phyloP scores from a whole-genome alignment of 2,888 invertebrate species.

The Caenorhabditis angaria region DNA sequence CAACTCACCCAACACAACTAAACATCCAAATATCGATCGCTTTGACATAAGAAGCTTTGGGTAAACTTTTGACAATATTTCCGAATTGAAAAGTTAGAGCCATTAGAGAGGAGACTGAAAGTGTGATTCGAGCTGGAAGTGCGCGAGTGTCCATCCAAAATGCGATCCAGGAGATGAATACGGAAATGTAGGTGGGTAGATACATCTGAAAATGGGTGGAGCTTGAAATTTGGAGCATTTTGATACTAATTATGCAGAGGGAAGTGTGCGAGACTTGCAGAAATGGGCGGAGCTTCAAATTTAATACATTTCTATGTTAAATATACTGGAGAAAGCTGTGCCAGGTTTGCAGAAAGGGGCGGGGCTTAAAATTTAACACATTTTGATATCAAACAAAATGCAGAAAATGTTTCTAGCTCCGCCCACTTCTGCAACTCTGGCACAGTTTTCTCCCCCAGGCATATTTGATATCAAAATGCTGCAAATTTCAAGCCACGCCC shows the following conservation, averaged over 20 bases:
- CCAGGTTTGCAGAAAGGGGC: not conserved
- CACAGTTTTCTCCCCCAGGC: too few species aligned
- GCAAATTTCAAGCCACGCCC: too few species aligned
- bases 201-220: conserved; percentile 61
- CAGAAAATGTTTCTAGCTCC: too few species aligned
- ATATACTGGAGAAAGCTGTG: not conserved
- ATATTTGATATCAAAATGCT: not conserved
- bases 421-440: too few species aligned
- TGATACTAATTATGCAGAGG: not conserved
- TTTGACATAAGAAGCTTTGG: conserved; percentile 68
- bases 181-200: conserved; percentile 70
- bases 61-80: conserved; percentile 67
- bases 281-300: too few species aligned
- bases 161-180: conserved; percentile 71
- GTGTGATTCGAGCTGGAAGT: conserved; percentile 69
- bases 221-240: not conserved
- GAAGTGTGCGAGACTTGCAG: too few species aligned
- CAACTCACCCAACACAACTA: conserved; percentile 56
- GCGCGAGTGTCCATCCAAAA: conserved; percentile 72
- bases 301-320: too few species aligned
- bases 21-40: conserved; percentile 71
- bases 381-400: not conserved
- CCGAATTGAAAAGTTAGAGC: conserved; percentile 72
- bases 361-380: not conserved
- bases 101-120: conserved; percentile 71